These are phyloP conservation scores for Hippocampus mohnikei DNA, from an alignment of 2,113 vertebrate species.

Conservation along the genomic window DNA sequence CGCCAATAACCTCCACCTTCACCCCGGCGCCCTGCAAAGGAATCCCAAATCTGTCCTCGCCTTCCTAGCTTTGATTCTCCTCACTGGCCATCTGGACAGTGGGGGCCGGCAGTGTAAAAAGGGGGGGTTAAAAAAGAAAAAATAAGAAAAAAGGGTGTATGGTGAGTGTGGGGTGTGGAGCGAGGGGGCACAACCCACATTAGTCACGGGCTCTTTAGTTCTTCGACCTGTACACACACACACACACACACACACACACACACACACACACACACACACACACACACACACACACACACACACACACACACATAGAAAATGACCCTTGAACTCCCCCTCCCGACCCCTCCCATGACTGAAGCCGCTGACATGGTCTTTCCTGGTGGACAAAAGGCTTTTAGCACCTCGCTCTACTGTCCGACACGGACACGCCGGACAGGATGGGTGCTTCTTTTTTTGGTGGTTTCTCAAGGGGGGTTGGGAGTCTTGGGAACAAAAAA, in stretches of 20 bases:
- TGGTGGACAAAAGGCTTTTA: conserved; percentile 75
- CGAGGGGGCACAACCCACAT: conserved; percentile 62
- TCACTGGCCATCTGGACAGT: conserved; percentile 69
- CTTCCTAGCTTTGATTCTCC: conserved; percentile 59
- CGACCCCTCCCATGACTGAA: conserved; percentile 5
- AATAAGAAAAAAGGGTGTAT: background rate
- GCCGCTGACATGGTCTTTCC: conserved; percentile 71
- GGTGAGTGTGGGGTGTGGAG: conserved; percentile 15
- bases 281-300: conserved; percentile 19
- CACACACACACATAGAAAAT: conserved; percentile 51
- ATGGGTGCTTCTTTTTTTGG: conserved; percentile 63
- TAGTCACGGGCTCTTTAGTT: conserved; percentile 83
- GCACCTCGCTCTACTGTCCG: conserved; percentile 63
- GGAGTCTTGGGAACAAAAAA: conserved; percentile 27
- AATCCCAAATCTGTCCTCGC: conserved; percentile 60
- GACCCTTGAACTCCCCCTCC: conserved; percentile 43
- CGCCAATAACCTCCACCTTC: conserved; percentile 27
- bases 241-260: conserved; percentile 25
- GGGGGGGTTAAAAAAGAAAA: conserved; percentile 11
- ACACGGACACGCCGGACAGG: conserved; percentile 52
- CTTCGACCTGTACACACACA: conserved; percentile 56
- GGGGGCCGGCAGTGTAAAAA: conserved; percentile 44
- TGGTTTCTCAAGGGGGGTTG: conserved; percentile 40
- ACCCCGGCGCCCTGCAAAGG: conserved; percentile 47
- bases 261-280: conserved; percentile 23